Evolutionary conservation across 2,888 invertebrate genomes (phyloP).

Genomic region (Sycophila texana): DNA sequence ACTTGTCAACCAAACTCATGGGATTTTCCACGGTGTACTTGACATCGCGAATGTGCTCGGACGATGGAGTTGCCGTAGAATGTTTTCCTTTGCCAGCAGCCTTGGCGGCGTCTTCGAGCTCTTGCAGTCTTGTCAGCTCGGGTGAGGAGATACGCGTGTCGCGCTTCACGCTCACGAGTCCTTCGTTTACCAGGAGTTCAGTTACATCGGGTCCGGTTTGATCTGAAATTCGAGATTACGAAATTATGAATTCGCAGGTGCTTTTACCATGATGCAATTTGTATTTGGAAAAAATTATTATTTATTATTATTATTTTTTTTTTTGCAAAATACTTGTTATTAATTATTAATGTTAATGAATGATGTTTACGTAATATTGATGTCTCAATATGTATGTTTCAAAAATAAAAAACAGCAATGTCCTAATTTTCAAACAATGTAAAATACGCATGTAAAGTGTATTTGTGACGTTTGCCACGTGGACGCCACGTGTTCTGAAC

Average conservation of each 20-base stretch:
- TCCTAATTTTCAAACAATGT: neutral
- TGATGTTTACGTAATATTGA: too few species aligned
- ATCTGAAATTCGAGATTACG: constrained; percentile 32
- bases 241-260: neutral
- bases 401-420: neutral
- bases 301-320: too few species aligned
- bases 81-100: constrained; percentile 91
- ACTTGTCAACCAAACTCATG: constrained; percentile 89
- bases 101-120: constrained; percentile 94
- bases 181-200: constrained; percentile 92
- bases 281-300: neutral
- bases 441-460: constrained; percentile 9
- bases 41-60: constrained; percentile 89
- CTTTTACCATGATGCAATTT: neutral
- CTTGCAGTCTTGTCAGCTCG: constrained; percentile 83
- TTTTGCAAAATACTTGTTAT: too few species aligned
- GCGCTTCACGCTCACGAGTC: constrained; percentile 88
- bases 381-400: too few species aligned
- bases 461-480: constrained; percentile 39
- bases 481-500: constrained; percentile 40
- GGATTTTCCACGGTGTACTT: constrained; percentile 93
- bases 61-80: constrained; percentile 75
- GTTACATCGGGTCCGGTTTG: constrained; percentile 88
- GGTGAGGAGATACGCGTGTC: constrained; percentile 81
- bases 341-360: too few species aligned